Evolutionary conservation across 2,888 invertebrate genomes (phyloP), one percentile per base, ranked within the genome.

Genomic region (Trissoscelio sp.): DNA sequence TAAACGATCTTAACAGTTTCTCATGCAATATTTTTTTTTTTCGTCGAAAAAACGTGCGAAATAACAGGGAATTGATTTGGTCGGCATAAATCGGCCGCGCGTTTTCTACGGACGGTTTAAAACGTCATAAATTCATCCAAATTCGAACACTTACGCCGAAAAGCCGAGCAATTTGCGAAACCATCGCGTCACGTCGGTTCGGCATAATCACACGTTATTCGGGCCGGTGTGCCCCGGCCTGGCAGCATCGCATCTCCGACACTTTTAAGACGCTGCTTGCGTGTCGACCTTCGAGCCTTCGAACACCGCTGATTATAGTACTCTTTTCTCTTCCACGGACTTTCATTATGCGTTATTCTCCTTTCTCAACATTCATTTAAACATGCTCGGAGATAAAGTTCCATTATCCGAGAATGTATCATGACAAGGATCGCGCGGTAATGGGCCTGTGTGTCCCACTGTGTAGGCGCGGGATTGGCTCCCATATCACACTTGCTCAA

Each of bases 181-280:
- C 79, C 83, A 77, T 82, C 79, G 83, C 82, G 82, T 82, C 81
- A 79, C 73, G 83, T 81, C 82, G 70, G 66, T 74, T 81, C 77
- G 79, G 58, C 83, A 87, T 88, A 88, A 89, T 88, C 85, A 88
- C 81, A 86, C 82, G 83, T 86, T 85, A 80, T 81, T 79, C 57
- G n/a, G 72, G 55, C 14, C 20, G 48, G 11, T 18, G 46, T n/a
- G n/a, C n/a, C 24, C 42, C 14, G 69, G 78, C 20, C 37, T 37
- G 60, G 66, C 57, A 66, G 70, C 62, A 67, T 62, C 37, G 60
- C 51, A 72, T 75, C 70, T 37, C 77, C 80, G 75, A 75, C 75
- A 79, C 82, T 79, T 82, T 72, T 77, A 64, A 79, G 66, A 72
- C 60, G 20, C 58, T 57, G 81, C 48, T 83, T 81, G 83, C 83